Evolutionary conservation across 2,797 vertebrate species (phyloP), one percentile per base, ranked within the genome.

Genomic region (Anguilla obscura): DNA sequence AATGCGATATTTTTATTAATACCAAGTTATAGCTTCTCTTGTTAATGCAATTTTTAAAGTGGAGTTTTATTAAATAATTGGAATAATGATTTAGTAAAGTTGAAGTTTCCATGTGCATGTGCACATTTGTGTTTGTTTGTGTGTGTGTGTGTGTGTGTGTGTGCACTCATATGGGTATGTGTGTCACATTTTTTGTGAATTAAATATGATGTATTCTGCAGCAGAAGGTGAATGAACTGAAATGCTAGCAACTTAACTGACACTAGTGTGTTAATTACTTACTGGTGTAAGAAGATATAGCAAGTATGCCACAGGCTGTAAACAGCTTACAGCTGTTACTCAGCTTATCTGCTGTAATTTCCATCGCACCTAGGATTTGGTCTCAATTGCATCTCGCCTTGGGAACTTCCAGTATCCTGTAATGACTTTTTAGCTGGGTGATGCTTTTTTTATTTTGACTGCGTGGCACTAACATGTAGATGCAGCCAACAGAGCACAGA

Each of bases 121-220:
- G 60, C 7, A 2, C 9, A 10, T n/a, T 14, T 58, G 16, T 18
- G 16, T 58, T 3, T 58, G 56, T 54, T 54, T 1, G 9, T 54
- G 52, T 12, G 12, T 54, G 12, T 54, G 12, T 60, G 56, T 60
- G 56, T 16, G 58, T 60, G 58, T 60, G 14, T 60, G 58, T 60
- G 58, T 60, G 58, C 16, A 18, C 58, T 2, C 18, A n/a, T 7
- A 69, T 69, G 27, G 5, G 36, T 36, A 21, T 71, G 5, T 33
- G 0, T 69, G 63, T 27, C n/a, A 27, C 6, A 0, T 88, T 84
- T 56, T 90, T 89, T 87, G 14, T 0, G 87, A 89, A 92, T 92
- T 91, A 18, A 91, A 92, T 92, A 88, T 90, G 56, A 58, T 58
- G 9, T 8, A n/a, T 8, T 66, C n/a, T 66, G n/a, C 63, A 6